A percentile compares a stretch with the other conserved stretches of the same genome.
These are phyloP conservation scores for Donacobius atricapilla DNA, from an alignment of 2,113 vertebrate species.

Conservation along the genomic window DNA sequence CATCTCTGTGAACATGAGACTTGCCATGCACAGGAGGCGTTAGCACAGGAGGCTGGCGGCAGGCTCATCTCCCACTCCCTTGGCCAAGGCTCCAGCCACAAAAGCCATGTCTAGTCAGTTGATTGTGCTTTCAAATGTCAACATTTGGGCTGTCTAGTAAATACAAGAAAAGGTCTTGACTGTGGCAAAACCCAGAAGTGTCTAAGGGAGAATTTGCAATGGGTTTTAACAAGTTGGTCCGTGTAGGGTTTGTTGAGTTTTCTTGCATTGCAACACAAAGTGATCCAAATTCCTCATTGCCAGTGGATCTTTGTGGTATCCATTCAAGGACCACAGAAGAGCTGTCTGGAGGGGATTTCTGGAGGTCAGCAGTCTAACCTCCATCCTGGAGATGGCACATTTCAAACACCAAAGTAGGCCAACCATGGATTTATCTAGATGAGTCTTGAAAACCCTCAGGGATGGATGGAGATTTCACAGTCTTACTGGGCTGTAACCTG, in stretches of 20 bases:
- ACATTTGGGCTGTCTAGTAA: background rate
- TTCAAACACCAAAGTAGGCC: background rate
- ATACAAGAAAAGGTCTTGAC: background rate
- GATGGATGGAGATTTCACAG: background rate
- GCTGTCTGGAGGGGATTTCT: background rate
- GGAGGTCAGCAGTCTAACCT: background rate
- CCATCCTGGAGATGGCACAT: background rate
- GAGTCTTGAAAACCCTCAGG: background rate
- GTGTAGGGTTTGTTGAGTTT: background rate
- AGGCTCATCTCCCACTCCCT: background rate
- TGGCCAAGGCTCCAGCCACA: background rate
- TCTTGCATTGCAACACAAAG: background rate
- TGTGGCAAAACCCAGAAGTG: background rate
- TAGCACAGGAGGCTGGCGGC: background rate
- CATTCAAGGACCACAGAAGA: background rate
- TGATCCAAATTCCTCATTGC: background rate
- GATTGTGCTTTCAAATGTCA: conserved; percentile 31
- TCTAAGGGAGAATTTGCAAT: background rate
- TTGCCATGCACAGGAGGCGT: background rate
- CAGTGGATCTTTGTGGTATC: background rate
- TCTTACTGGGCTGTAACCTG: background rate
- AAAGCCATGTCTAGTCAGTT: background rate
- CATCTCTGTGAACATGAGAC: background rate
- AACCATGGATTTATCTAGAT: background rate
- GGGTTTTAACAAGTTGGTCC: background rate